Base-by-base conservation (phyloP, 2,888 invertebrate genomes). In the Calephelis perditalis region DNA sequence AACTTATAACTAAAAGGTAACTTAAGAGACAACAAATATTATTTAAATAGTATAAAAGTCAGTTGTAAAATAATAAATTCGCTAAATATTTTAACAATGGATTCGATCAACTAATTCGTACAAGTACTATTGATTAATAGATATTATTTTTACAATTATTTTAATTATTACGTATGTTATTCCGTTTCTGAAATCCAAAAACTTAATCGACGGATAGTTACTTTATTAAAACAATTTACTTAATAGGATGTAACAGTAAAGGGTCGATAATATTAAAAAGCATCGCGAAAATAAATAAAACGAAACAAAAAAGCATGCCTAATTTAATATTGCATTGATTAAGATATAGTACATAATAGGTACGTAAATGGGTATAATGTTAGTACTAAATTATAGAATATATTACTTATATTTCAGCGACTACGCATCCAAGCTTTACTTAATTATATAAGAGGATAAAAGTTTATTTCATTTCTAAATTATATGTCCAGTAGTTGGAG, bases 401-500 rank as follows among this genome's bases (percentile, higher is more conserved):
- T 78, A 78, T 71, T 86, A 84, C 80, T 79, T 75, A 81, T 79
- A 84, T 76, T 74, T 81, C 86, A 86, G 89, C 88, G 79, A 82
- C 89, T 90, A 90, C 86, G 86, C 89, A 69, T 81, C 70, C 65
- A 89, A 88, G 89, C 89, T 81, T 82, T 85, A 86, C 85, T 87
- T 87, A 88, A 84, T 78, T 70, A 79, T 86, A 86, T 71, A 81
- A 82, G 85, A 82, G 80, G 79, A 81, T 76, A 77, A 80, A 81
- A 83, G 75, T 78, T 79, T 72, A 75, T 78, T 79, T 82, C 82
- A 82, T 83, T 78, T 82, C 78, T 74, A 75, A 84, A 84, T 81
- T 73, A 61, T 82, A 82, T 58, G 76, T 81, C 85, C 85, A 84
- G 85, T 86, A 47, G 55, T 74, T 65, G 52, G 52, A 52, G 35